Evolutionary conservation across 2,888 invertebrate genomes (phyloP).

Genomic region (Drosophila affinis): DNA sequence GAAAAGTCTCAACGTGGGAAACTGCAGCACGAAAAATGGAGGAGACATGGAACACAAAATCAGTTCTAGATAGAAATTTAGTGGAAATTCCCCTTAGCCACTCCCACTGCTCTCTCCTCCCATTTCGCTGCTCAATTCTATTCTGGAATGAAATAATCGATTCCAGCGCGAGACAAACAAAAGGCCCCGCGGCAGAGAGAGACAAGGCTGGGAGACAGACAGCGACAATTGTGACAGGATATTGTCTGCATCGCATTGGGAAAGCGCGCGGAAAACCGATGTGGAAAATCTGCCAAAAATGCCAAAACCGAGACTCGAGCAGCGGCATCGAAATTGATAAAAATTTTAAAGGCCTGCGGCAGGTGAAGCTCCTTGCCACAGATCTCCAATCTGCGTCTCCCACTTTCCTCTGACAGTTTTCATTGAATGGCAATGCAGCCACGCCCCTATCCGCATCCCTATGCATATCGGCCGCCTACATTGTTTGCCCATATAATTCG

Average conservation of each 20-base stretch:
- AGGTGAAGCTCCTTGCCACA: neutral
- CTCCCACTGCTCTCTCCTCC: too few species aligned
- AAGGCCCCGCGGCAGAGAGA: neutral
- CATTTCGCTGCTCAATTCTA: too few species aligned
- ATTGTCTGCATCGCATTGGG: slow-evolving; percentile 15
- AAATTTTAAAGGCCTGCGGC: slow-evolving; percentile 4
- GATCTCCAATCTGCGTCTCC: neutral
- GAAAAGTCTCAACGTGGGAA: neutral
- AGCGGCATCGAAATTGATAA: slow-evolving; percentile 4
- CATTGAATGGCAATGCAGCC: slow-evolving; percentile 12
- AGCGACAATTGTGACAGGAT: slow-evolving; percentile 9
- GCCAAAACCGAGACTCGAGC: slow-evolving; percentile 9
- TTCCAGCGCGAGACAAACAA: slow-evolving; percentile 1
- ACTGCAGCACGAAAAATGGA: too few species aligned
- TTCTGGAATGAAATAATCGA: slow-evolving; percentile 1
- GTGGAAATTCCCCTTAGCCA: too few species aligned
- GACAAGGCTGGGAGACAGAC: neutral
- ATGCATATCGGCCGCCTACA: slow-evolving; percentile 9
- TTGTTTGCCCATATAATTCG: slow-evolving; percentile 36
- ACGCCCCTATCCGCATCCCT: neutral
- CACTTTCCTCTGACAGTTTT: neutral
- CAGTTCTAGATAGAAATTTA: too few species aligned
- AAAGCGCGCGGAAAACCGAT: neutral
- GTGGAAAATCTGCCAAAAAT: slow-evolving; percentile 19
- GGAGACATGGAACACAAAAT: too few species aligned